These are phyloP conservation scores for Netelia fuscicornis DNA, from an alignment of 2,888 invertebrate species.

Conservation along the genomic window DNA sequence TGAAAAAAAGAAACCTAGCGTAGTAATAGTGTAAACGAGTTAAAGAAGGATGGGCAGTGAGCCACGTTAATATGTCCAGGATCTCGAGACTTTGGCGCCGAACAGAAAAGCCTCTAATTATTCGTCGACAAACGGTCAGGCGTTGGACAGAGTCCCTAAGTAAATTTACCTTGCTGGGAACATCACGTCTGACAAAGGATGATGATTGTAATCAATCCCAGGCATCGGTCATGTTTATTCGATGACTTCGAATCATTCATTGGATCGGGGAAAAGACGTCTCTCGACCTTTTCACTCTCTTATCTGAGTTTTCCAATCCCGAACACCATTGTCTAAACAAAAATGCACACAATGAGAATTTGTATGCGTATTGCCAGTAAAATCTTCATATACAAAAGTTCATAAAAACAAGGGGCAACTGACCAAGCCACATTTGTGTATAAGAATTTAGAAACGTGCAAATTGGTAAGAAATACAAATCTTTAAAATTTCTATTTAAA, in stretches of 20 bases:
- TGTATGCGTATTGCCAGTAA: no score
- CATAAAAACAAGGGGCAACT: no score
- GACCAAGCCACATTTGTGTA: no score
- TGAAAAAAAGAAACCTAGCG: neutral
- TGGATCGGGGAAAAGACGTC: no score
- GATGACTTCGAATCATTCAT: conserved; percentile 18
- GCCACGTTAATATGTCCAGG: neutral
- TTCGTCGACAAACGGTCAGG: conserved; percentile 26
- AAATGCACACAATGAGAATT: no score
- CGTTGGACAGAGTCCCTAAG: conserved; percentile 4
- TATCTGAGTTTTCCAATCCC: no score
- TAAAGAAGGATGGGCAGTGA: neutral
- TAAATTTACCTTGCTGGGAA: conserved; percentile 23
- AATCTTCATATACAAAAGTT: no score
- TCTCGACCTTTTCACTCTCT: no score
- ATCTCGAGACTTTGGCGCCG: neutral
- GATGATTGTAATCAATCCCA: conserved; percentile 40
- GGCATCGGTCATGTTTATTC: conserved; percentile 20
- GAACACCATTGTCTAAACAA: no score
- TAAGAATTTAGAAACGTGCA: no score
- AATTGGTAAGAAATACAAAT: no score
- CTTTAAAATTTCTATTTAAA: no score
- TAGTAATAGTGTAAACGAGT: conserved; percentile 16
- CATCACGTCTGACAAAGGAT: conserved; percentile 8
- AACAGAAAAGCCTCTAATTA: conserved; percentile 9